Evolutionary conservation across 2,888 invertebrate genomes (phyloP).

Genomic region (Acanthosepion pharaonis): DNA sequence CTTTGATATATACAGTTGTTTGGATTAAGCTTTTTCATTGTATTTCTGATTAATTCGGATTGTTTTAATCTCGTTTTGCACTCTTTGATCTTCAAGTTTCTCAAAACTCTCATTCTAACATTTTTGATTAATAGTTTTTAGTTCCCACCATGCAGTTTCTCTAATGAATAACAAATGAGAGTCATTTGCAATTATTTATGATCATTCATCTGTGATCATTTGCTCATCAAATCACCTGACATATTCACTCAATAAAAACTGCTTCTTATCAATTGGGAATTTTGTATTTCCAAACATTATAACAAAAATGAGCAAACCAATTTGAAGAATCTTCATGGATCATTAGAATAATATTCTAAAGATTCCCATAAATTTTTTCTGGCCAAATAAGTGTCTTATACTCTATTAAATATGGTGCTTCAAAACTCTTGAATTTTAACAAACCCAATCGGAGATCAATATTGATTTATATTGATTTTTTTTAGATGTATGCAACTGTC

Average conservation of each 20-base stretch:
- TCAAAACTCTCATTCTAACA: background rate
- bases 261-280: background rate
- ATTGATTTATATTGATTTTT: too few species aligned
- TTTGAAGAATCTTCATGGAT: background rate
- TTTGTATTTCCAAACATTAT: background rate
- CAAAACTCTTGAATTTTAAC: too few species aligned
- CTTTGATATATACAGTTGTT: background rate
- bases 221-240: background rate
- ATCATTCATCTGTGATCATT: background rate
- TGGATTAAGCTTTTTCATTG: background rate
- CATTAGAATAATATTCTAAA: background rate
- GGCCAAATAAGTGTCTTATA: background rate
- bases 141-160: background rate
- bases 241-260: background rate
- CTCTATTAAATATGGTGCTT: too few species aligned
- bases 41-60: background rate
- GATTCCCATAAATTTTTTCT: background rate
- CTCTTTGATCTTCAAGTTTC: background rate
- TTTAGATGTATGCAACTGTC: too few species aligned
- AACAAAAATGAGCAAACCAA: background rate
- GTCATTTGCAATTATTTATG: background rate
- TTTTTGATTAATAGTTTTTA: background rate
- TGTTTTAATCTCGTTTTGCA: background rate
- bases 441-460: too few species aligned
- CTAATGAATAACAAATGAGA: background rate